phyloP scores from a whole-genome alignment of 2,888 invertebrate genomes.

The Cryptus armator region DNA sequence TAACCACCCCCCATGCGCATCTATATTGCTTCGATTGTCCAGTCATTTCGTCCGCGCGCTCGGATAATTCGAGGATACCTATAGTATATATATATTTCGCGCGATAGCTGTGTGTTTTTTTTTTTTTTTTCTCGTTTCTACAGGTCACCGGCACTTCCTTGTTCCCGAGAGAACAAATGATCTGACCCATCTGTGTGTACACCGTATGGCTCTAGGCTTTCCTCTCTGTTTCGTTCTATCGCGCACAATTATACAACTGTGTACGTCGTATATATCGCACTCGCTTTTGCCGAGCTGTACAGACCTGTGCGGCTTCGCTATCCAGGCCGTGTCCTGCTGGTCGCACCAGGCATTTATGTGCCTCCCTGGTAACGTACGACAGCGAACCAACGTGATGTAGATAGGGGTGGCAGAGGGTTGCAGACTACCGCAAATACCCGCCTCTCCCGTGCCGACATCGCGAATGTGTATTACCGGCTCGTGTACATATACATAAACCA shows the following conservation, averaged over 20 bases:
- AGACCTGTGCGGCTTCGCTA: conserved; percentile 50
- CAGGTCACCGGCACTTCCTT: not conserved
- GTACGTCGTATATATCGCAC: conserved; percentile 38
- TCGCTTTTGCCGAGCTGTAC: conserved; percentile 39
- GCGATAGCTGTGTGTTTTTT: not conserved
- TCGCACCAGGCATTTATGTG: conserved; percentile 68
- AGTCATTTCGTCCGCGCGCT: conserved; percentile 8
- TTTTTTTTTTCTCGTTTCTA: not conserved
- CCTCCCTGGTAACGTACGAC: conserved; percentile 58
- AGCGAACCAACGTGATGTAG: conserved; percentile 62
- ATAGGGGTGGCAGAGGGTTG: conserved; percentile 52
- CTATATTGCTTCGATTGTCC: conserved; percentile 8
- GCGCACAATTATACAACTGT: conserved; percentile 58
- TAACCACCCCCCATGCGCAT: conserved; percentile 28
- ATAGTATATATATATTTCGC: not conserved
- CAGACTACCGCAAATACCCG: conserved; percentile 67
- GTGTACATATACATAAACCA: not conserved
- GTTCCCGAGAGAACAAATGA: conserved; percentile 29
- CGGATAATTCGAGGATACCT: conserved; percentile 35
- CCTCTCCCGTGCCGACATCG: conserved; percentile 59
- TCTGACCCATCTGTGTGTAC: conserved; percentile 8
- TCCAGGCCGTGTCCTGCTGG: conserved; percentile 63
- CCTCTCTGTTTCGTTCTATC: conserved; percentile 55
- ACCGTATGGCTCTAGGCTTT: conserved; percentile 60
- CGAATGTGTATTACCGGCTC: conserved; percentile 25